Base-by-base conservation (phyloP, 2,888 invertebrate species). In the Hipparchia sbordonii region DNA sequence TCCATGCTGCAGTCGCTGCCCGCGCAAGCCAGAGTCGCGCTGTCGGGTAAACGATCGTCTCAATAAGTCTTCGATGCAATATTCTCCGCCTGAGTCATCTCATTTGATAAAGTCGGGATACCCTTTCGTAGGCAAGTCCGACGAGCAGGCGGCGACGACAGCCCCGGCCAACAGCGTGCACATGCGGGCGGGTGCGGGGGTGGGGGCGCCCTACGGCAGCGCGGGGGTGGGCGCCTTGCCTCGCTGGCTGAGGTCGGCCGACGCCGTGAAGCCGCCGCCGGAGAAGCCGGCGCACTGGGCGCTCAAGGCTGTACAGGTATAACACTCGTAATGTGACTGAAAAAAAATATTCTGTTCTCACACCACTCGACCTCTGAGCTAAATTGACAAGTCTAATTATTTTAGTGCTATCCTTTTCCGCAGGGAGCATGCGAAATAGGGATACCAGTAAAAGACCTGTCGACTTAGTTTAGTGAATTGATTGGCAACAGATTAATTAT, bases 1-100 rank as follows among this genome's bases (percentile, higher is more conserved):
- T 95, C 97, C 81, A 98, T 99, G 95, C 88, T 98, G 76, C 96
- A 97, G 80, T 97, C 98, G 0, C 90, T 99, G 79, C 98, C 98
- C 0, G 96, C 96, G 79, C 98, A 98, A 86, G 96, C 97, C 33
- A 86, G 95, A 54, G 94, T 94, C 66, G 95, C 96, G 1, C 81
- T 92, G 0, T 89, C 91, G 13, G 91, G 92, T 90, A 56, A 23
- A 23, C 23, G 0, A 23, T 23, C 23, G 23, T 23, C 23, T 23
- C 23, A 23, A 23, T 23, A 23, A 23, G 23, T 23, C 23, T 23
- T 23, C 23, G 23, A 23, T 23, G 23, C 23, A 23, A 23, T 23
- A 23, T 23, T 1, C 23, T 23, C 23, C 23, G 1, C 23, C 23
- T 0, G 56, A 13, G 7, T n/a, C 0, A 12, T 54, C 2, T 12